Evolutionary conservation across 2,797 vertebrate species (phyloP).

Genomic region (Novumbra hubbsi): DNA sequence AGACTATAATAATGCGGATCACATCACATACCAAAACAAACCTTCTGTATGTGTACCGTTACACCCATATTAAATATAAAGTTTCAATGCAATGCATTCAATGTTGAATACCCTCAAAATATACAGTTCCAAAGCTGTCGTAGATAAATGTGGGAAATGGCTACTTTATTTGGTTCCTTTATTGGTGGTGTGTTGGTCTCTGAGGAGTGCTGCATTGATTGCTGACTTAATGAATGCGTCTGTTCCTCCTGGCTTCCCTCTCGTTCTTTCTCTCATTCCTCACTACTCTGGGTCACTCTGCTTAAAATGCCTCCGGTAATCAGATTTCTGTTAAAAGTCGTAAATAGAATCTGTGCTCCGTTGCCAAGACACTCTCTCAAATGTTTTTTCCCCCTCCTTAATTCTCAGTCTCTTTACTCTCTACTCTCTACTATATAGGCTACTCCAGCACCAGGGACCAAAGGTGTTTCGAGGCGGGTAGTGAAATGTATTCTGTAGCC

Average conservation of each 20-base stretch:
- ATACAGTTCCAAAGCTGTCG: slow-evolving; percentile 46
- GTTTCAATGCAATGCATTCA: slow-evolving; percentile 9
- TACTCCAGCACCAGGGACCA: slow-evolving; percentile 8
- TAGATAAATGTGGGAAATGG: slow-evolving; percentile 64
- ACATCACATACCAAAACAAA: too few relatives aligned
- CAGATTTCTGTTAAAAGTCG: slow-evolving; percentile 75
- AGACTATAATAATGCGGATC: too few relatives aligned
- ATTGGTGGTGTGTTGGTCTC: slow-evolving; percentile 56
- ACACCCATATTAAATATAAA: too few relatives aligned
- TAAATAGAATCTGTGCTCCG: slow-evolving; percentile 66
- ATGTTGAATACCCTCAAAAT: slow-evolving; percentile 34
- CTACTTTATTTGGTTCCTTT: slow-evolving; percentile 64
- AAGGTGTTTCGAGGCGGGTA: slow-evolving; percentile 16
- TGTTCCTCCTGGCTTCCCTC: slow-evolving; percentile 55
- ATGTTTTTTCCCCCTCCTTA: slow-evolving; percentile 2
- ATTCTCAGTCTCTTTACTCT: neutral
- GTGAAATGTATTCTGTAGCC: slow-evolving; percentile 24
- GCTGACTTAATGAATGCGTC: slow-evolving; percentile 77
- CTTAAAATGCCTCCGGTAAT: slow-evolving; percentile 76
- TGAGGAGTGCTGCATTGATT: slow-evolving; percentile 71
- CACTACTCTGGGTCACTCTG: slow-evolving; percentile 67
- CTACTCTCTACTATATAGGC: slow-evolving; percentile 14
- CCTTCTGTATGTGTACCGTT: neutral
- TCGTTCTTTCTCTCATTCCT: slow-evolving; percentile 27
- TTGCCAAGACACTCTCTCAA: slow-evolving; percentile 56